These are phyloP conservation scores for Porites rus DNA, from an alignment of 92 coral and sea anemone species.

Conservation along the genomic window DNA sequence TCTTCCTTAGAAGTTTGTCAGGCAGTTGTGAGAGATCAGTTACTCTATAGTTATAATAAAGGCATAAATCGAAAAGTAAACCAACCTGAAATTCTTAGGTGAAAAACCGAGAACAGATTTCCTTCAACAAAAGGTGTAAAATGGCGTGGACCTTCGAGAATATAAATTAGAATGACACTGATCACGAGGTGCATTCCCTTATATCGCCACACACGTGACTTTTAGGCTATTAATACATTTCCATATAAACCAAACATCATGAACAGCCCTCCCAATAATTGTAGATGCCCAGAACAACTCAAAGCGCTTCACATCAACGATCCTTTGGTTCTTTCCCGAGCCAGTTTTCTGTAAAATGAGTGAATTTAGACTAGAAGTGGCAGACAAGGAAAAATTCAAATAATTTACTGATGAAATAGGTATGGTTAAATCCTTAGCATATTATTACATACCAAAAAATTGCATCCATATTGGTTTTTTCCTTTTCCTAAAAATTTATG, in stretches of 20 bases:
- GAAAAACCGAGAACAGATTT: too few relatives aligned
- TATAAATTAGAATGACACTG: too few relatives aligned
- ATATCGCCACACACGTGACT: too few relatives aligned
- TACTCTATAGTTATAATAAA: too few relatives aligned
- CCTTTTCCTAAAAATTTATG: too few relatives aligned
- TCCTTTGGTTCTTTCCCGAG: slow-evolving; percentile 51
- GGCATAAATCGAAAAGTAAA: too few relatives aligned
- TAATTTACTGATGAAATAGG: not conserved
- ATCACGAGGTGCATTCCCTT: too few relatives aligned
- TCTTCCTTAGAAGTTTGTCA: slow-evolving; percentile 50
- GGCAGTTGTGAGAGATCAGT: slow-evolving; percentile 55
- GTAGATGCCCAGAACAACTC: slow-evolving; percentile 46
- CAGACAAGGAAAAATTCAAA: not conserved
- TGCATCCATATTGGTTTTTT: too few relatives aligned
- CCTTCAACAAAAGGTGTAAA: too few relatives aligned
- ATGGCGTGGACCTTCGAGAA: too few relatives aligned
- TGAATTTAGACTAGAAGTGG: not conserved
- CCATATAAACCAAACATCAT: slow-evolving; percentile 29
- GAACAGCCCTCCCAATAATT: slow-evolving; percentile 49
- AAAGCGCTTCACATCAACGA: slow-evolving; percentile 55
- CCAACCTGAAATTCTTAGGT: too few relatives aligned
- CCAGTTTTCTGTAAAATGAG: slow-evolving; percentile 35
- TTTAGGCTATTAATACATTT: not conserved
- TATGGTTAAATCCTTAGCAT: not conserved
- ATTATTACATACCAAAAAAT: too few relatives aligned